Evolutionary conservation across 2,888 invertebrate genomes (phyloP), one percentile per base, ranked within the genome.

Genomic region (Heliothis peltigera): DNA sequence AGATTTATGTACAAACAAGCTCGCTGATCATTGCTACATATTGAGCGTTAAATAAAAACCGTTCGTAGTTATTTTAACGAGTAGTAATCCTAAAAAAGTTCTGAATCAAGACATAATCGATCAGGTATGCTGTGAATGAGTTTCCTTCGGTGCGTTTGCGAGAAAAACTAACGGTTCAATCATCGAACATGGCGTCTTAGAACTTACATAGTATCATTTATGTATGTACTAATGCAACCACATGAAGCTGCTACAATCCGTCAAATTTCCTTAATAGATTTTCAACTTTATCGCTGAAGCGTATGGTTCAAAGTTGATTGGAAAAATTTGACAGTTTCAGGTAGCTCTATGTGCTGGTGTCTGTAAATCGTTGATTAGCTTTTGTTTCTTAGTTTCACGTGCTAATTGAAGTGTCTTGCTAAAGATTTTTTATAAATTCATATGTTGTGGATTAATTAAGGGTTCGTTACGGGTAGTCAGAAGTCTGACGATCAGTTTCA

Each of bases 161-260:
- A 80, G 80, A 80, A 79, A 80, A 70, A 57, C 65, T 56, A 77
- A 80, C 80, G 70, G 80, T 79, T 53, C 12, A 59, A 71, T 64
- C 39, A 25, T 17, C 51, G 64, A 56, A 74, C 78, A 78, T 74
- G 74, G 51, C 60, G 64, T 57, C 46, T 70, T 71, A 43, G 55
- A 64, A 44, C 51, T 44, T 43, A 32, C 12, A 32, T 12, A 65
- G 28, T 65, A 59, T 64, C 65, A 70, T 25, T 25, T 25, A 25
- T 25, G 25, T 63, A 49, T n/a, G n/a, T n/a, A n/a, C n/a, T n/a
- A n/a, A n/a, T n/a, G n/a, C n/a, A n/a, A n/a, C n/a, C n/a, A n/a
- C n/a, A n/a, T n/a, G n/a, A n/a, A n/a, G n/a, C n/a, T n/a, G n/a
- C n/a, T n/a, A n/a, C n/a, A n/a, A n/a, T n/a, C n/a, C n/a, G n/a